Evolutionary conservation across 2,113 vertebrate species (phyloP).

Genomic region (Nothocercus nigrocapillus): DNA sequence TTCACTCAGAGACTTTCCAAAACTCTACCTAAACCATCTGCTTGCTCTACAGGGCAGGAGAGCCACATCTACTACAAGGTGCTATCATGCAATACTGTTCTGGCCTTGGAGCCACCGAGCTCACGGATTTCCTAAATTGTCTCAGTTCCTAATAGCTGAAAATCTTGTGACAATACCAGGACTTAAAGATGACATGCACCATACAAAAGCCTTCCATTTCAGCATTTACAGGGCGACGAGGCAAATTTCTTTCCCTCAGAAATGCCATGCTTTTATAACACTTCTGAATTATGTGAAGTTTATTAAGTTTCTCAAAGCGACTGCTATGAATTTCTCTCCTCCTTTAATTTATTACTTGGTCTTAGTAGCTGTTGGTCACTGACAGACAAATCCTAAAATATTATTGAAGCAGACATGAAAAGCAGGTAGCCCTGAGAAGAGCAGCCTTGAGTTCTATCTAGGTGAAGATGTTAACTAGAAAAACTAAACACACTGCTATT

Average conservation of each 20-base stretch:
- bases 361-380: background rate
- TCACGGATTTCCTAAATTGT: background rate
- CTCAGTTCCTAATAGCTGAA: background rate
- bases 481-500: background rate
- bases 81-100: background rate
- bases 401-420: background rate
- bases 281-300: background rate
- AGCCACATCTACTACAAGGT: background rate
- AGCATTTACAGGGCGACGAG: background rate
- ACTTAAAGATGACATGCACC: background rate
- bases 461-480: background rate
- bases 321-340: background rate
- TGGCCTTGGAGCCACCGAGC: background rate
- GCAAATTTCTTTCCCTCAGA: background rate
- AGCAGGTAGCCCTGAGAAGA: background rate
- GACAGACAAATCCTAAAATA: background rate
- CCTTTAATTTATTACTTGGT: background rate
- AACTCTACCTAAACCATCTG: background rate
- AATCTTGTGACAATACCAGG: background rate
- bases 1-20: background rate
- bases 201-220: background rate
- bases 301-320: background rate
- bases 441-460: background rate
- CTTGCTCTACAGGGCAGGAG: background rate
- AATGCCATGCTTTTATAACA: background rate